These are phyloP conservation scores for Amphiduros pacificus DNA, from an alignment of 2,888 invertebrate species.

Conservation along the genomic window DNA sequence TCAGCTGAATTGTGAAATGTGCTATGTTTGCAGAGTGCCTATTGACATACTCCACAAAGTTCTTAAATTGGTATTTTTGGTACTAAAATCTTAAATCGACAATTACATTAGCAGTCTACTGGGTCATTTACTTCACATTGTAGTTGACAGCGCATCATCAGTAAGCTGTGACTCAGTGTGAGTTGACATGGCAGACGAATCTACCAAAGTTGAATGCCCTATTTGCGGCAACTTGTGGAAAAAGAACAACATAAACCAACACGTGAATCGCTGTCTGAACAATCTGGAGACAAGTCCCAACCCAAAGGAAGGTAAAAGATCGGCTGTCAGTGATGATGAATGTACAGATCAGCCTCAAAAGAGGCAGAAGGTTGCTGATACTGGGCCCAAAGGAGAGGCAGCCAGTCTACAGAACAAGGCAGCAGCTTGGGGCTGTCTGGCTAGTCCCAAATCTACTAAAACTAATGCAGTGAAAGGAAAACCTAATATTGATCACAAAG, in stretches of 20 bases:
- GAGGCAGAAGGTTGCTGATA: neutral
- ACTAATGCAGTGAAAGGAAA: neutral
- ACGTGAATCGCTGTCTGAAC: constrained; percentile 6
- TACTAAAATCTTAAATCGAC: too few relatives aligned
- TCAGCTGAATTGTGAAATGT: too few relatives aligned
- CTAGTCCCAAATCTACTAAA: neutral
- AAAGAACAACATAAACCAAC: neutral
- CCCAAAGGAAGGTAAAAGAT: neutral
- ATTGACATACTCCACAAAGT: too few relatives aligned
- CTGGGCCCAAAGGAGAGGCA: neutral
- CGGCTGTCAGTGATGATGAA: too few relatives aligned
- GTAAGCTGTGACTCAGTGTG: too few relatives aligned
- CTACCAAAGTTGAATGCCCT: neutral
- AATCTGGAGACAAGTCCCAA: neutral
- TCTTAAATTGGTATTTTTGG: too few relatives aligned
- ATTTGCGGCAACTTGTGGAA: neutral
- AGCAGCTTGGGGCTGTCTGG: neutral
- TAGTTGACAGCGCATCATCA: too few relatives aligned
- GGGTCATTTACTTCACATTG: too few relatives aligned
- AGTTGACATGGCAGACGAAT: too few relatives aligned
- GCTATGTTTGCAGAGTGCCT: too few relatives aligned
- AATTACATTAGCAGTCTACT: too few relatives aligned
- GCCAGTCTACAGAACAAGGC: neutral
- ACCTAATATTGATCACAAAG: neutral
- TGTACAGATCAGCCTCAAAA: neutral